A percentile compares a stretch with the other conserved stretches of the same genome.
Conservation (phyloP, 2,888 invertebrate genomes). For the Drosophila lutescens region DNA sequence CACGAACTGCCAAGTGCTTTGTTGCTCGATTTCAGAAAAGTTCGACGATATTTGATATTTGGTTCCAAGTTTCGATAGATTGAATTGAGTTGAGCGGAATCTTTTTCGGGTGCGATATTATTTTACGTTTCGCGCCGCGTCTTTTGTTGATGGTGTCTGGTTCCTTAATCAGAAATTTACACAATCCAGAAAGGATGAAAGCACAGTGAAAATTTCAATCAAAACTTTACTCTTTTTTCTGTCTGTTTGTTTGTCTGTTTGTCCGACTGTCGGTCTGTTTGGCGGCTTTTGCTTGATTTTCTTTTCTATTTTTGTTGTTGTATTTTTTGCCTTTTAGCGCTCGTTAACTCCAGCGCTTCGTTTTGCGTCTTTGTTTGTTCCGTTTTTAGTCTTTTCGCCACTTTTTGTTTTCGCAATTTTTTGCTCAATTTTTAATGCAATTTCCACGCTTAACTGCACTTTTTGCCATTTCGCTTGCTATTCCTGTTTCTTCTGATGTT, state of each 20-base stretch:
- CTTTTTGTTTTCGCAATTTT: constrained; percentile 45
- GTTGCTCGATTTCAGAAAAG: constrained; percentile 9
- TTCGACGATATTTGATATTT: constrained; percentile 16
- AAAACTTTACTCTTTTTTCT: constrained; percentile 61
- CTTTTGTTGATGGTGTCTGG: constrained; percentile 30
- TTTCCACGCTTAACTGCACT: constrained; percentile 76
- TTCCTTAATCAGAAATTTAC: constrained; percentile 75
- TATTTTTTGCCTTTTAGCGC: constrained; percentile 65
- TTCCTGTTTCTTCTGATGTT: constrained; percentile 45
- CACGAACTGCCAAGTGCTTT: constrained; percentile 17
- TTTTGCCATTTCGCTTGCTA: constrained; percentile 57
- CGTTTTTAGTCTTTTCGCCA: constrained; percentile 31
- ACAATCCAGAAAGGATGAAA: constrained; percentile 63
- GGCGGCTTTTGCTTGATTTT: constrained; percentile 13
- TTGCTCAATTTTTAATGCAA: constrained; percentile 76
- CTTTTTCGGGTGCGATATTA: background rate
- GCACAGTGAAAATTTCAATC: constrained; percentile 77
- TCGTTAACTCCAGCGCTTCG: constrained; percentile 63
- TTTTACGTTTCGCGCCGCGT: constrained; percentile 20
- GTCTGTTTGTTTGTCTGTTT: background rate
- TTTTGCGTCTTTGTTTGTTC: constrained; percentile 37
- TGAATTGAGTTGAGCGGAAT: background rate
- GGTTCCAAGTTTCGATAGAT: constrained; percentile 12
- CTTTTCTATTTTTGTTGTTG: constrained; percentile 3
- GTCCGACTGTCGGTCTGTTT: constrained; percentile 4